These are phyloP conservation scores for Lithophane semibrunnea DNA, from an alignment of 2,888 invertebrate genomes.

Conservation along the genomic window DNA sequence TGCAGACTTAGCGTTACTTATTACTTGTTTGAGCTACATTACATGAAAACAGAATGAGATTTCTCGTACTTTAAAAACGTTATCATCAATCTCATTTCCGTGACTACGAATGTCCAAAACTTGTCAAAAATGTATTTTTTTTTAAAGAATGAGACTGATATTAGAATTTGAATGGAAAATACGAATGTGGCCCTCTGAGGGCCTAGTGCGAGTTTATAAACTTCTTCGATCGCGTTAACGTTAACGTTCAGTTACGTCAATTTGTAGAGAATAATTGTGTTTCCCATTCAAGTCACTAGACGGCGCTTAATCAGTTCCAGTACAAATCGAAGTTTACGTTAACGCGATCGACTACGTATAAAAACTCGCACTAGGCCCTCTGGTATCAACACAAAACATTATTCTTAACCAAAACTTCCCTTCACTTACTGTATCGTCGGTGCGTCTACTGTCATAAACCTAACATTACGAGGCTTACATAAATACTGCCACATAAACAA, in stretches of 20 bases:
- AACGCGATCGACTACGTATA: too few species aligned
- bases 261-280: too few species aligned
- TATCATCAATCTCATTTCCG: neutral
- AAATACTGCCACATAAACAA: neutral
- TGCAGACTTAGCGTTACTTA: neutral
- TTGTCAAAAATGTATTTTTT: neutral
- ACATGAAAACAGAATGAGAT: neutral
- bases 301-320: too few species aligned
- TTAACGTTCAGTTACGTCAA: too few species aligned
- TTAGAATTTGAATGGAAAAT: neutral
- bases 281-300: too few species aligned
- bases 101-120: neutral
- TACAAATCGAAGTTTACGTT: too few species aligned
- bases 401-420: neutral
- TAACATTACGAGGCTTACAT: neutral
- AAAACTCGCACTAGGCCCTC: neutral
- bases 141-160: neutral
- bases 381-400: neutral
- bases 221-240: too few species aligned
- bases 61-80: neutral
- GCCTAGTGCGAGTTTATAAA: too few species aligned
- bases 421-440: neutral
- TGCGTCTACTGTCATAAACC: neutral
- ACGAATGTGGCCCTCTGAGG: neutral
- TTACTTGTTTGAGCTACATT: constrained; percentile 10